Evolutionary conservation across 2,888 invertebrate genomes (phyloP).

Genomic region (Agrochola litura): DNA sequence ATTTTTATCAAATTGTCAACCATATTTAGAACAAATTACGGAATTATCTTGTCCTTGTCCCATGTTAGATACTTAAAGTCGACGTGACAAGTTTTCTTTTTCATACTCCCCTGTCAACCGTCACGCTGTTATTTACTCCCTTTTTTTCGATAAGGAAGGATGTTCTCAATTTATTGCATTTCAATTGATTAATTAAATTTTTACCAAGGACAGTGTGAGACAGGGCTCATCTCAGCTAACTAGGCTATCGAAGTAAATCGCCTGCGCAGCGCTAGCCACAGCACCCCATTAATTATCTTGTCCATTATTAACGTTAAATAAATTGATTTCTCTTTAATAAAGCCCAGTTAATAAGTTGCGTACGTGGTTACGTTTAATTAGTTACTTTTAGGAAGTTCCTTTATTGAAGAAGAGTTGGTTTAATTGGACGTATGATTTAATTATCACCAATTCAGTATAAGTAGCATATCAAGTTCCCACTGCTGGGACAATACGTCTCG

Average conservation of each 20-base stretch:
- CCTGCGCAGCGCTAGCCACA: constrained; percentile 68
- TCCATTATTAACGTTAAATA: constrained; percentile 81
- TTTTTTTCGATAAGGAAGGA: no score
- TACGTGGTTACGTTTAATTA: constrained; percentile 57
- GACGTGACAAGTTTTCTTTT: no score
- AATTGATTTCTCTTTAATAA: constrained; percentile 79
- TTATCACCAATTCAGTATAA: not conserved
- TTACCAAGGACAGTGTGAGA: constrained; percentile 48
- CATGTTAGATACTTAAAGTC: no score
- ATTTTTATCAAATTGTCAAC: no score
- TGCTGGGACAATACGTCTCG: no score
- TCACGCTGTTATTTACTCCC: no score
- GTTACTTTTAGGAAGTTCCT: constrained; percentile 31
- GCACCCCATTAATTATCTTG: constrained; percentile 85
- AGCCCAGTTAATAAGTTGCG: constrained; percentile 58
- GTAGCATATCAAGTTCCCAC: not conserved
- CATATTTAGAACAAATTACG: no score
- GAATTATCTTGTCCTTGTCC: no score
- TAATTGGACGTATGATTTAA: constrained; percentile 19
- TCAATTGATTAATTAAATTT: not conserved
- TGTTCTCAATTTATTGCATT: no score
- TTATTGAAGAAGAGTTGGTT: not conserved
- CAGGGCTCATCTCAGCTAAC: constrained; percentile 62
- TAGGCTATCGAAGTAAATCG: constrained; percentile 82
- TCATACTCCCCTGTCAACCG: no score